These are phyloP conservation scores for Eupithecia centaureata DNA, from an alignment of 2,888 invertebrate species.

Conservation along the genomic window DNA sequence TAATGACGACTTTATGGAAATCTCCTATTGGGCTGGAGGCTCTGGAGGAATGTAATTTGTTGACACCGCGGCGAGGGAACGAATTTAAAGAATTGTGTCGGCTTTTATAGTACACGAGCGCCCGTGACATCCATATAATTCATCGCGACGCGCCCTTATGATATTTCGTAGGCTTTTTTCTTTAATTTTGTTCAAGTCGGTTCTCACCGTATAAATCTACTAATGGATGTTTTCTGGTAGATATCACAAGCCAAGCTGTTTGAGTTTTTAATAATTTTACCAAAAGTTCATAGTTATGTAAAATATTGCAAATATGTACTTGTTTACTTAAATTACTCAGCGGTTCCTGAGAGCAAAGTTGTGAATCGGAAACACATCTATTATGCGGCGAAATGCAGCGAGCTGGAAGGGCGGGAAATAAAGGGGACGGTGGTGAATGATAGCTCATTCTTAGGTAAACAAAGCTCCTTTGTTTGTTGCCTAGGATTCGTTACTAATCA, in stretches of 20 bases:
- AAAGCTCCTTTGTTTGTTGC: constrained; percentile 25
- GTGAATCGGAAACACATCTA: constrained; percentile 27
- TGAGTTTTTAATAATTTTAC: neutral
- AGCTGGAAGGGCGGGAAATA: neutral
- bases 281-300: neutral
- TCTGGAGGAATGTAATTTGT: constrained; percentile 29
- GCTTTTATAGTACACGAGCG: constrained; percentile 7
- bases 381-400: constrained; percentile 21
- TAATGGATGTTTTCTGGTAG: neutral
- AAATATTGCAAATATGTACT: neutral
- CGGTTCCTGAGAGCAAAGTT: constrained; percentile 27
- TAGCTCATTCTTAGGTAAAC: constrained; percentile 30
- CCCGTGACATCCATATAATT: neutral
- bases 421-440: constrained; percentile 17
- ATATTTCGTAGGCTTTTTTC: neutral
- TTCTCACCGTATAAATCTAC: neutral
- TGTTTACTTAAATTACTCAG: constrained; percentile 27
- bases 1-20: constrained; percentile 37
- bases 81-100: neutral
- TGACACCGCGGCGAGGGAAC: constrained; percentile 20
- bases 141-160: neutral
- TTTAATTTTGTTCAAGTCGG: neutral
- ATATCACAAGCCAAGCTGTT: neutral
- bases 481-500: constrained; percentile 29
- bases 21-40: constrained; percentile 25